Evolutionary conservation across 2,113 vertebrate genomes (phyloP).

Genomic region (Oriolus oriolus): DNA sequence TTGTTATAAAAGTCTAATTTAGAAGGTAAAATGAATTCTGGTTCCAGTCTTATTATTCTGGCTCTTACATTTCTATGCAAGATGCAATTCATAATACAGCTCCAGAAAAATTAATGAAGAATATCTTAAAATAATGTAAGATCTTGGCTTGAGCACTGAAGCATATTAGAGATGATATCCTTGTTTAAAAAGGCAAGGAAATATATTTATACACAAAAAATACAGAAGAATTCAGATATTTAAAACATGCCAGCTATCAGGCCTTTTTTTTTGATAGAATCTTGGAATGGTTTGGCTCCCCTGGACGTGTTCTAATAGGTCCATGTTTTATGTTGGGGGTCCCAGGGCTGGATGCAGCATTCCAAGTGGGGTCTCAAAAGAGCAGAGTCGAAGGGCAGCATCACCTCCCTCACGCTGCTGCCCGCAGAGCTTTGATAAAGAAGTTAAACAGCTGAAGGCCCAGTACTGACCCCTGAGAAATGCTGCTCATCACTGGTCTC

Average conservation of each 20-base stretch:
- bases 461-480: background rate
- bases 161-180: background rate
- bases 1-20: conserved; percentile 58
- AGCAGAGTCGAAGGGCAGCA: background rate
- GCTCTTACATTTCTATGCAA: background rate
- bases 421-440: background rate
- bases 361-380: fast-evolving
- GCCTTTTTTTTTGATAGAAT: background rate
- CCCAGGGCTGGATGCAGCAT: background rate
- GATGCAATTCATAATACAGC: conserved; percentile 4
- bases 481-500: background rate
- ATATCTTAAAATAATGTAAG: background rate
- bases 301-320: background rate
- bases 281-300: background rate
- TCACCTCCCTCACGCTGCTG: background rate
- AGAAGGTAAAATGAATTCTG: conserved; percentile 54
- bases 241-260: background rate
- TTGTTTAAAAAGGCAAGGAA: background rate
- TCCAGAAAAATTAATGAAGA: conserved; percentile 22
- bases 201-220: background rate
- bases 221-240: background rate
- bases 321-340: background rate
- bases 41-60: background rate
- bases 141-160: background rate
- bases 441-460: background rate